A percentile compares a stretch with the other conserved stretches of the same genome.
phyloP scores from a whole-genome alignment of 2,113 vertebrate genomes.

The Catharus minimus region DNA sequence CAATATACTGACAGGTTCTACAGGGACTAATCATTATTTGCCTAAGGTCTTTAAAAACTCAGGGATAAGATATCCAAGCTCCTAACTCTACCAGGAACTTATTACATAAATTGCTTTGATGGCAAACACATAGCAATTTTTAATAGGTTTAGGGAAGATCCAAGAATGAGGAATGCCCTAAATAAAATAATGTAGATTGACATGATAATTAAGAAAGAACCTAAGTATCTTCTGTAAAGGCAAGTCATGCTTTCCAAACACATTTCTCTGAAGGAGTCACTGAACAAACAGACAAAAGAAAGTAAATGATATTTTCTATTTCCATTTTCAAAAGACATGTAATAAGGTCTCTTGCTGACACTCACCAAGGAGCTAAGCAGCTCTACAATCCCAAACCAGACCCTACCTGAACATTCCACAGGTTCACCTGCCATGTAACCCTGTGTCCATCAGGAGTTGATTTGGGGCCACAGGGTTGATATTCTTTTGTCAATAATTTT shows the following conservation, averaged over 20 bases:
- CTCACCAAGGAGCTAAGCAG: not conserved
- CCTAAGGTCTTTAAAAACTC: not conserved
- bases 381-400: not conserved
- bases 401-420: not conserved
- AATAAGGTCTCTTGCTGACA: not conserved
- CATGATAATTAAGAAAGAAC: not conserved
- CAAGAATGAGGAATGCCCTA: not conserved
- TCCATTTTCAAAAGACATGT: not conserved
- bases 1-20: not conserved
- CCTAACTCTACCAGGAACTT: not conserved
- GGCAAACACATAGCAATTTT: not conserved
- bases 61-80: not conserved
- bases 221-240: not conserved
- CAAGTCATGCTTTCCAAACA: conserved; percentile 17
- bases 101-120: not conserved
- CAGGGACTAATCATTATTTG: not conserved
- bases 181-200: not conserved
- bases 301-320: not conserved
- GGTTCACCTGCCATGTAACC: rapidly evolving
- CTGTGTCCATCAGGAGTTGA: not conserved
- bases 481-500: not conserved
- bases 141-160: not conserved
- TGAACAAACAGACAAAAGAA: not conserved
- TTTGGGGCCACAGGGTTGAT: not conserved
- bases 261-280: not conserved